Base-by-base conservation (phyloP, 1,140 invertebrate species). In the Vollenhovia emeryi region DNA sequence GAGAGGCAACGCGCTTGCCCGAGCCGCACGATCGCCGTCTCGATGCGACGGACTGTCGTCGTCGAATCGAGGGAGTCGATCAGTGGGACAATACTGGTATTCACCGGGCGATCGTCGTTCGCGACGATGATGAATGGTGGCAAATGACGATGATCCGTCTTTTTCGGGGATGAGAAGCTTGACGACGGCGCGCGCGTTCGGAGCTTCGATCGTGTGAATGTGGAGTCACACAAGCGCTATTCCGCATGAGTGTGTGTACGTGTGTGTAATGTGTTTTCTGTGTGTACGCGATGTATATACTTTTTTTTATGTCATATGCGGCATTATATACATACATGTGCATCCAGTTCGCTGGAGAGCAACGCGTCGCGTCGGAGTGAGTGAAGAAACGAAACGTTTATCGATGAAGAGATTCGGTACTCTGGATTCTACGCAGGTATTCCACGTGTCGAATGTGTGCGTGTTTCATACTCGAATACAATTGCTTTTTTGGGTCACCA, bases 361-460 rank as follows among this genome's bases (percentile, higher is more conserved):
- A 85, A 88, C 69, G 76, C 75, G 66, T 84, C 69, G 76, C 75
- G 66, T 84, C 24, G 21, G 30, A 79, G 75, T 52, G 66, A 86
- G 66, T 78, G 78, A 91, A 85, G 33, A 66, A 90, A 90, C 82
- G 71, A 86, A 90, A 90, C 64, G 52, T 87, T 82, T 87, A 71
- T 89, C 69, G 78, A 85, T n/a, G 85, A 66, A 73, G 87, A 64
- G 87, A 66, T 57, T 57, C 45, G 74, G 7, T 66, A 68, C 75
- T 75, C 55, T 85, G 83, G 40, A 83, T 86, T 48, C 43, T 90
- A 64, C 33, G 60, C 36, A 80, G 82, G 27, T 85, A 66, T 40
- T 89, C 55, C 69, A 80, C 71, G 74, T 85, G 87, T 89, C 59
- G 86, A 91, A 91, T 92, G 92, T 92, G 92, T 92, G 92, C 92